Evolutionary conservation across 1,140 invertebrate species (phyloP).

Genomic region (Belonocnema kinseyi): DNA sequence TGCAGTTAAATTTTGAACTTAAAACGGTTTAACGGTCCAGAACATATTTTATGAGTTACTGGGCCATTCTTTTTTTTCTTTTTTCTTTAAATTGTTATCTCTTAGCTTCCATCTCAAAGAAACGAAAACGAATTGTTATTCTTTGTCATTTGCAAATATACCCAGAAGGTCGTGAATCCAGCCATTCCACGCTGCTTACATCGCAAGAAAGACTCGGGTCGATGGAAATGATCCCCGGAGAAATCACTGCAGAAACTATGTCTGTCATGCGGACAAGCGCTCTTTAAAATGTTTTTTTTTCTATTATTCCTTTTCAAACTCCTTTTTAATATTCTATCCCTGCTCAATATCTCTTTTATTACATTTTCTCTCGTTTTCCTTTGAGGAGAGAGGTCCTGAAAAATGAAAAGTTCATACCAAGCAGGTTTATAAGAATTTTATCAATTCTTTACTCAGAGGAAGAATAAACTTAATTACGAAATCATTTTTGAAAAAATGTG

Average conservation of each 20-base stretch:
- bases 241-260: constrained; percentile 28
- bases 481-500: background rate
- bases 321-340: constrained; percentile 25
- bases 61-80: background rate
- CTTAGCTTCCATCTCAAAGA: background rate
- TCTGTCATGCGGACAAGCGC: constrained; percentile 10
- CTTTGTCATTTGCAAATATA: constrained; percentile 5
- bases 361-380: constrained; percentile 4
- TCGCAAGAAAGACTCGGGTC: background rate
- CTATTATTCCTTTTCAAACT: background rate
- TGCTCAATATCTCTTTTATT: constrained; percentile 27
- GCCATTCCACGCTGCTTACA: background rate
- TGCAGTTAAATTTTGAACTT: too few relatives aligned
- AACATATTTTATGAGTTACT: too few relatives aligned
- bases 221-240: constrained; percentile 26
- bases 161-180: background rate
- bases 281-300: constrained; percentile 16
- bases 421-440: background rate
- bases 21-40: too few relatives aligned
- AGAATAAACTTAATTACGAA: background rate
- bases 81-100: background rate
- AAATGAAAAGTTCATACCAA: background rate
- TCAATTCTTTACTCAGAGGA: background rate
- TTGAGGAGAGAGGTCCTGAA: background rate
- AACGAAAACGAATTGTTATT: background rate